These are phyloP conservation scores for Ischnus inquisitorius DNA, from an alignment of 2,888 invertebrate genomes.

Conservation along the genomic window DNA sequence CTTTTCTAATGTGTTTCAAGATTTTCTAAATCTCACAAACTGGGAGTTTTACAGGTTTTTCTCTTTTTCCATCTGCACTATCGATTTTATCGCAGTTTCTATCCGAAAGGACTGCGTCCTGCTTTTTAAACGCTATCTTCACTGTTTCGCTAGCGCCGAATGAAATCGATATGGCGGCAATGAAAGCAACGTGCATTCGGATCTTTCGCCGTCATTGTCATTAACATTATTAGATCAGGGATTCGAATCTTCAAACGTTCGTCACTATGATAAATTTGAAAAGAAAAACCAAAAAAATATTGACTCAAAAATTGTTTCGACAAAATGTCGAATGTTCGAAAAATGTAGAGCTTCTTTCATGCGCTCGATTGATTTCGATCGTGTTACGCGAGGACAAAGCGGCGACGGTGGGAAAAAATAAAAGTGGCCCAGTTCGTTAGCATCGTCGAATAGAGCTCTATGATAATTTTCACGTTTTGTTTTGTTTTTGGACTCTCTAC, in stretches of 20 bases:
- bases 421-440: slow-evolving; percentile 29
- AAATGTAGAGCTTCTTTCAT: neutral
- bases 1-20: neutral
- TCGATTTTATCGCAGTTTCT: neutral
- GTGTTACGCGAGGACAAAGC: neutral
- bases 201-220: no score
- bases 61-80: neutral
- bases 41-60: neutral
- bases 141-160: no score
- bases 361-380: neutral
- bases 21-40: neutral
- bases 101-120: no score
- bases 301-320: neutral
- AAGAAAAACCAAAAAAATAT: no score
- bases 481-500: neutral
- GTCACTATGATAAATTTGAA: no score
- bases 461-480: neutral
- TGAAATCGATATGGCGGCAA: no score
- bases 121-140: no score
- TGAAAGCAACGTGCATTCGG: no score
- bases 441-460: slow-evolving; percentile 17
- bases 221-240: no score
- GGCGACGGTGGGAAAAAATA: slow-evolving; percentile 18
- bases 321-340: neutral
- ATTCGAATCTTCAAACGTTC: no score